These are phyloP conservation scores for Phalloptychus januarius DNA, from an alignment of 2,797 vertebrate genomes.

Conservation along the genomic window DNA sequence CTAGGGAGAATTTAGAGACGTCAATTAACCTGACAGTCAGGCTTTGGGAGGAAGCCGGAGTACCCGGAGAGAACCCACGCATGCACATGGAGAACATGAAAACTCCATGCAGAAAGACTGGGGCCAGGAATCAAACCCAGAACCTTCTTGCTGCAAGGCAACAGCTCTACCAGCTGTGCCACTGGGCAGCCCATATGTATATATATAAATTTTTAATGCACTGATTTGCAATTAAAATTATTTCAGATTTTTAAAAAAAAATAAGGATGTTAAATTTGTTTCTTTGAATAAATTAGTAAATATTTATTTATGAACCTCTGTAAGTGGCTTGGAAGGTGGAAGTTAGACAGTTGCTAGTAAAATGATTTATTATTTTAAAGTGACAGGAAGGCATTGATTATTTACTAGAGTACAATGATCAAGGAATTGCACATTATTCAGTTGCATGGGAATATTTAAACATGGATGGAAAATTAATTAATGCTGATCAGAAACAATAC, in stretches of 20 bases:
- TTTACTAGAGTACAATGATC: neutral
- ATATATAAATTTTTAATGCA: neutral
- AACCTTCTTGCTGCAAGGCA: too few species aligned
- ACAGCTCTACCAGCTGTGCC: too few species aligned
- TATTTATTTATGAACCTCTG: neutral
- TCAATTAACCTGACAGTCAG: too few species aligned
- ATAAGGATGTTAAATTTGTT: neutral
- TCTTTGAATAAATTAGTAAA: neutral
- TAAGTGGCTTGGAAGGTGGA: neutral
- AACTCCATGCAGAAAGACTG: too few species aligned
- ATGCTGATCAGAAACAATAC: neutral
- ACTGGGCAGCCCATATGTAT: too few species aligned
- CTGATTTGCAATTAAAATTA: neutral
- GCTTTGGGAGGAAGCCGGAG: too few species aligned
- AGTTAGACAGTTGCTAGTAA: neutral
- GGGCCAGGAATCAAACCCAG: too few species aligned
- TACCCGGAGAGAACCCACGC: too few species aligned
- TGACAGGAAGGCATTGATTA: neutral
- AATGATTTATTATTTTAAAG: neutral
- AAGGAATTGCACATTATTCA: neutral
- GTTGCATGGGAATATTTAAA: neutral
- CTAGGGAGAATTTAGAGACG: too few species aligned
- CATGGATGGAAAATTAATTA: neutral
- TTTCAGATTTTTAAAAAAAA: neutral
- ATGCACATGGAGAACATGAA: too few species aligned